These are phyloP conservation scores for Desoria tigrina DNA, from an alignment of 2,888 invertebrate species.

Conservation along the genomic window DNA sequence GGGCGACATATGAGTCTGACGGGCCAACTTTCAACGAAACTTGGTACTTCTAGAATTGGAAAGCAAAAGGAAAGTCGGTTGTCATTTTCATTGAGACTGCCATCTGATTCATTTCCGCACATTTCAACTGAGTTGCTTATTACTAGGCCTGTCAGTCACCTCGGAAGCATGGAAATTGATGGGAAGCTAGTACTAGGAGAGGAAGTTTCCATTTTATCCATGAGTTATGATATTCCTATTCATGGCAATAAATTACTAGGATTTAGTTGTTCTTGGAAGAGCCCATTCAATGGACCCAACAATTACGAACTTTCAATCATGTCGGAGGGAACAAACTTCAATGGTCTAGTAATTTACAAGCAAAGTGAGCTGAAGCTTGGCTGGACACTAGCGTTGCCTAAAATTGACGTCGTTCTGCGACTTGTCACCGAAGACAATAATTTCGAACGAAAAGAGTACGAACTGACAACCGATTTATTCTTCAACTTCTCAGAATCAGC, in stretches of 20 bases:
- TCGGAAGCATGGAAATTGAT: slow-evolving; percentile 22
- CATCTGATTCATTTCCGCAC: slow-evolving; percentile 25
- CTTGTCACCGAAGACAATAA: not conserved
- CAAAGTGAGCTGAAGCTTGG: slow-evolving; percentile 21
- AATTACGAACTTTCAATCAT: slow-evolving; percentile 36
- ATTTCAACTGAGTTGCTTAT: too few species aligned
- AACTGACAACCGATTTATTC: not conserved
- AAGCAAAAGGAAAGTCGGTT: too few species aligned
- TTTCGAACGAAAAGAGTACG: not conserved
- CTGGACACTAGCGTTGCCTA: slow-evolving; percentile 29
- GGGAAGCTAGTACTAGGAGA: too few species aligned
- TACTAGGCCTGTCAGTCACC: slow-evolving; percentile 32
- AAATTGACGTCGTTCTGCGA: not conserved
- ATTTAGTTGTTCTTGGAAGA: not conserved
- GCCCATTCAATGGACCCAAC: slow-evolving; percentile 30
- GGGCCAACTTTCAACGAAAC: too few species aligned
- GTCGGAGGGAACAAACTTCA: too few species aligned
- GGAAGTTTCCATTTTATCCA: slow-evolving; percentile 31
- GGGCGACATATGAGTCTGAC: slow-evolving; percentile 36
- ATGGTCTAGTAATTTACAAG: slow-evolving; percentile 33
- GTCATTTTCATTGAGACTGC: slow-evolving; percentile 25
- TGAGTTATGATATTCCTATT: slow-evolving; percentile 47
- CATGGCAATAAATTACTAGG: slow-evolving; percentile 1
- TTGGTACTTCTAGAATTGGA: too few species aligned
- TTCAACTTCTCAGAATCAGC: not conserved